Base-by-base conservation (phyloP, 35 echinoderm and acorn worm genomes). In the Anneissia japonica region DNA sequence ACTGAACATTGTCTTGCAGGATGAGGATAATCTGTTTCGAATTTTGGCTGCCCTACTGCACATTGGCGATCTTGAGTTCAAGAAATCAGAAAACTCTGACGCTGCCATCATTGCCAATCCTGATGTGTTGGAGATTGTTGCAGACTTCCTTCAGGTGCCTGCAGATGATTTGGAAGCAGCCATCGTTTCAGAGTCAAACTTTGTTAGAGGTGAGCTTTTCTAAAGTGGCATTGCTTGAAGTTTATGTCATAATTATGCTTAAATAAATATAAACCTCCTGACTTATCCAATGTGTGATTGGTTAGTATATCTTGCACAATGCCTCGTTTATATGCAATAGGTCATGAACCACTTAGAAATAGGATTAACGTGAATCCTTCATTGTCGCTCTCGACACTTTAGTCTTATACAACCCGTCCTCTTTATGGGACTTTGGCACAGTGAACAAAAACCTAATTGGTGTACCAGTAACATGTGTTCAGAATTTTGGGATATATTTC, bases 181-280 rank as follows among this genome's bases (percentile, higher is more conserved):
- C 13, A 91, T 98, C 38, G 75, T 91, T 55, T 93, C 95, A 51
- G 95, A 98, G 46, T 88, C 86, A 36, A 91, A 89, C 7, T 90
- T 94, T 37, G 93, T 89, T n/a, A 98, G 95, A 87, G 95, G 95
- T 98, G 30, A 78, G 73, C n/a, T n/a, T n/a, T n/a, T n/a, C n/a
- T n/a, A n/a, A n/a, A n/a, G n/a, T n/a, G n/a, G n/a, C n/a, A n/a
- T n/a, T n/a, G n/a, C n/a, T n/a, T n/a, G n/a, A n/a, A n/a, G n/a
- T n/a, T n/a, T n/a, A n/a, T n/a, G n/a, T n/a, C n/a, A n/a, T n/a
- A n/a, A n/a, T n/a, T n/a, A n/a, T n/a, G n/a, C n/a, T n/a, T n/a
- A n/a, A n/a, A n/a, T n/a, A n/a, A n/a, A n/a, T n/a, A n/a, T n/a
- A n/a, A n/a, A n/a, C n/a, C n/a, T n/a, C n/a, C n/a, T n/a, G n/a